A percentile compares a stretch with the other conserved stretches of the same genome.
Evolutionary conservation across 2,113 vertebrate genomes (phyloP).

Genomic region (Chauna torquata): DNA sequence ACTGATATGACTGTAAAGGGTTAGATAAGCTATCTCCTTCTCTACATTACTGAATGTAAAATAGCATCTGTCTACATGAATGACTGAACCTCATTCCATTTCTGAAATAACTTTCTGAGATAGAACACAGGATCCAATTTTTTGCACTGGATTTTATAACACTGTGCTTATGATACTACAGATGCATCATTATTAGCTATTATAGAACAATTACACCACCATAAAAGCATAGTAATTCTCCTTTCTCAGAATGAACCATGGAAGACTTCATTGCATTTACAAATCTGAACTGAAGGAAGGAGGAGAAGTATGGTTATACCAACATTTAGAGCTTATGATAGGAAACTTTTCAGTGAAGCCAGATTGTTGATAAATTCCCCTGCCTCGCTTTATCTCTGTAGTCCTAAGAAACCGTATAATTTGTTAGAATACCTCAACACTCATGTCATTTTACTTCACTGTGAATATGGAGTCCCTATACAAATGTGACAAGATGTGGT

Average conservation of each 20-base stretch:
- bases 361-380: neutral
- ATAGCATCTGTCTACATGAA: neutral
- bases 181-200: constrained; percentile 40
- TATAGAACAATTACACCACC: neutral
- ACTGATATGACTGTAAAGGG: neutral
- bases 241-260: neutral
- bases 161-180: neutral
- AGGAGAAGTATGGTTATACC: neutral
- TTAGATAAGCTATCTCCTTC: neutral
- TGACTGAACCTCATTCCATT: constrained; percentile 8
- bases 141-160: constrained; percentile 22
- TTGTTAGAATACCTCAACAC: neutral
- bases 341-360: neutral
- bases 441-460: neutral
- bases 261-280: constrained; percentile 23
- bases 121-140: neutral
- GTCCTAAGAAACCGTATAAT: neutral
- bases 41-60: neutral
- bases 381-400: neutral
- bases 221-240: neutral
- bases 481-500: neutral
- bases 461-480: neutral
- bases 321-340: neutral
- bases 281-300: neutral
- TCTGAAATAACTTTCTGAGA: constrained; percentile 3